These are phyloP conservation scores for Cacatua alba DNA, from an alignment of 2,113 vertebrate species.

Conservation along the genomic window DNA sequence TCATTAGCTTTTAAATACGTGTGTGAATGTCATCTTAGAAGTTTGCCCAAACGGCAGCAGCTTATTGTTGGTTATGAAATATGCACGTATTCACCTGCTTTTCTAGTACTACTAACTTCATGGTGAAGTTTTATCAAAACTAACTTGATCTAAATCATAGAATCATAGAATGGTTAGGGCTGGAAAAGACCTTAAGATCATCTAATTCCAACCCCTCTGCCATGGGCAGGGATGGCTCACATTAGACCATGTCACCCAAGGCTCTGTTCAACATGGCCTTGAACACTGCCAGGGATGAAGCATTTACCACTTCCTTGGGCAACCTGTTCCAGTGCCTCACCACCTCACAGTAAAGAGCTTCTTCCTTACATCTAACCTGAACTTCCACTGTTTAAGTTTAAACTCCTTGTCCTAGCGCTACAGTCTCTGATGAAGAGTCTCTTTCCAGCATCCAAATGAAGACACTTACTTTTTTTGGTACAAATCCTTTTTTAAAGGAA, in stretches of 20 bases:
- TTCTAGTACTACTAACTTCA: neutral
- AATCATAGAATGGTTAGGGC: neutral
- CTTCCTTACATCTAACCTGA: neutral
- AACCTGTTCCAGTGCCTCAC: neutral
- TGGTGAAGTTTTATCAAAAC: neutral
- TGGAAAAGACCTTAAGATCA: neutral
- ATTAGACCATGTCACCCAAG: neutral
- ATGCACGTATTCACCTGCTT: neutral
- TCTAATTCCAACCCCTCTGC: neutral
- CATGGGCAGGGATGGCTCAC: neutral
- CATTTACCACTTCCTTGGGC: neutral
- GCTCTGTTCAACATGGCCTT: neutral
- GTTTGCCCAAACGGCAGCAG: neutral
- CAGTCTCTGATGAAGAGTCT: neutral
- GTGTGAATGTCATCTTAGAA: neutral
- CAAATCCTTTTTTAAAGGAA: neutral
- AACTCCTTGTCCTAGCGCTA: neutral
- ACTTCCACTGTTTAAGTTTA: neutral
- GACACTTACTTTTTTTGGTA: neutral
- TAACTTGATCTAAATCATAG: neutral
- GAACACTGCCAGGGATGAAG: neutral
- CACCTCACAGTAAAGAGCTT: neutral
- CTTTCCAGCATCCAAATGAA: neutral
- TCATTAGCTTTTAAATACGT: neutral
- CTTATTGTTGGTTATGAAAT: neutral